Base-by-base conservation (phyloP, 1,140 invertebrate species). In the Tenebrio molitor region DNA sequence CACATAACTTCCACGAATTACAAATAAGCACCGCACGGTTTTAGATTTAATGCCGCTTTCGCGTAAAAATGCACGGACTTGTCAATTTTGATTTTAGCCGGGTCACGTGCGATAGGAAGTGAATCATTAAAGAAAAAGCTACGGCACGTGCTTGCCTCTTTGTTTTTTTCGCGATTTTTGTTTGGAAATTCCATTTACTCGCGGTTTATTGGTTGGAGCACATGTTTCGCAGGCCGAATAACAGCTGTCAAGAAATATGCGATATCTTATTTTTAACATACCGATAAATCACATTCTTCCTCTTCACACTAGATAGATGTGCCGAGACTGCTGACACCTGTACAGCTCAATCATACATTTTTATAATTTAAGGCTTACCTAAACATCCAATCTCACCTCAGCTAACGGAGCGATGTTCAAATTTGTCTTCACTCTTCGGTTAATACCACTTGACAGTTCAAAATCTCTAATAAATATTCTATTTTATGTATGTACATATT, bases 181-280 rank as follows among this genome's bases (percentile, higher is more conserved):
- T 29, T 58, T 58, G 50, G 50, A 58, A 58, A 58, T 58, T 58
- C 50, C 50, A 23, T 58, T 58, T 29, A 58, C 21, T 12, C n/a
- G 17, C 21, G 19, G 21, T 58, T 58, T 58, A 58, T 58, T 58
- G 23, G 50, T 23, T 58, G 2, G 14, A 58, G 50, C 50, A 58
- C 19, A 53, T 53, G 46, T 53, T 21, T 53, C 46, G 21, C 46
- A 53, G 46, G 7, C 50, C 23, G 50, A 58, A 58, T 58, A 25
- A 29, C 50, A 58, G 50, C 50, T 58, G 50, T 29, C 23, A 58
- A 58, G 50, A 58, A 58, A 58, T 58, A 58, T 58, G 50, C 50
- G 23, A 58, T 58, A 17, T 29, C 50, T 58, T 58, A 58, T 29
- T 58, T 58, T 29, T 58, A 53, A 25, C 21, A 12, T 58, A 7